Evolutionary conservation across 2,797 vertebrate genomes (phyloP), one percentile per base, ranked within the genome.

Genomic region (Clamator glandarius): DNA sequence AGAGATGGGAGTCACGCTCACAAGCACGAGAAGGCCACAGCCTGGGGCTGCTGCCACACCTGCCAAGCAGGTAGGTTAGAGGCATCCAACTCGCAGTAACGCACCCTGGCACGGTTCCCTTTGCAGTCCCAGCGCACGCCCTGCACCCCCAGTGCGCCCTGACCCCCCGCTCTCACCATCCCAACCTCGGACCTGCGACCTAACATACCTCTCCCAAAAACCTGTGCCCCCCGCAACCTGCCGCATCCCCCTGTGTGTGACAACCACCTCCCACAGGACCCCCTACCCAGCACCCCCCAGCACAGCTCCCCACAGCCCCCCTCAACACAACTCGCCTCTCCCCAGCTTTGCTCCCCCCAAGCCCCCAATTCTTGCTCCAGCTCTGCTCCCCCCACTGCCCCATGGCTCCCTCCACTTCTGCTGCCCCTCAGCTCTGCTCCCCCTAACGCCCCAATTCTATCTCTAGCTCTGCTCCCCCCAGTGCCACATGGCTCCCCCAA

Each of bases 161-260:
- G 48, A 21, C 6, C 8, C 35, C 35, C 6, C 4, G 35, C 17
- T 15, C 25, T 31, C 62, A 11, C 21, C 2, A 1, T 16, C 36
- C 39, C 25, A 11, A 11, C 48, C 41, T 50, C 2, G 2, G 3
- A 29, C 15, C 12, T 15, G 3, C 33, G 33, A 3, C 23, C 29
- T 4, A 25, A 17, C 35, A 18, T 1, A 2, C 8, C n/a, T 33
- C 33, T n/a, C 21, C 1, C 10, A 29, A 72, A 26, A 24, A 26
- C 7, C n/a, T 1, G 2, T 5, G 4, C 28, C 44, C 23, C 57
- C 42, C 50, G 44, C 42, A 64, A 25, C 10, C 13, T 2, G 1
- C 13, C 21, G 1, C 58, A 8, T 5, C 8, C 42, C 33, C 36
- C 25, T 25, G 36, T 33, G 7, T 5, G 21, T 3, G 28, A 17